Conservation (phyloP, 2,113 vertebrate species). For the Tyto alba region DNA sequence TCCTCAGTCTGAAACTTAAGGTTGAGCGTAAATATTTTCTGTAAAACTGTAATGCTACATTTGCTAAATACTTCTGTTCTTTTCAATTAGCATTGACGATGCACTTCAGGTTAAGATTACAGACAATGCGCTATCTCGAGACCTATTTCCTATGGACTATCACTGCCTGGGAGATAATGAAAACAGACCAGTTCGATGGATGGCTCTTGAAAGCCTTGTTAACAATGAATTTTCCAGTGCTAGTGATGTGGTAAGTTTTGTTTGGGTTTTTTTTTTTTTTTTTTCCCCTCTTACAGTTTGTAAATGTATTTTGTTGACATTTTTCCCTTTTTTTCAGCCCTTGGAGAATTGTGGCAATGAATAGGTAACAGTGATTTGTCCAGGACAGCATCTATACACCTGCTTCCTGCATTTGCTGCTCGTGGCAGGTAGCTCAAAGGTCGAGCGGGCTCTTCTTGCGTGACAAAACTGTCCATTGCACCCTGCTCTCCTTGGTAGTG, state of each 20-base stretch:
- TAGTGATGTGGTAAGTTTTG: constrained; percentile 90
- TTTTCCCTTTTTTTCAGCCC: neutral
- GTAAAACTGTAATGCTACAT: too few relatives aligned
- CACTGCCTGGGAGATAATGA: constrained; percentile 98
- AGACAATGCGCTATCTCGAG: constrained; percentile 94
- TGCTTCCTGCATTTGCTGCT: neutral
- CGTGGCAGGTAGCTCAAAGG: neutral
- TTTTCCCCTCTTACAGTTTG: rapidly evolving
- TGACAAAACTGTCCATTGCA: rapidly evolving
- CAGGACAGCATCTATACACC: neutral
- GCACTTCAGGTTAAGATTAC: constrained; percentile 98
- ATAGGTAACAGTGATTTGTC: neutral
- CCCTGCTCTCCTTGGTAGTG: rapidly evolving
- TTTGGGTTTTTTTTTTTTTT: rapidly evolving
- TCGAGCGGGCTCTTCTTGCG: neutral
- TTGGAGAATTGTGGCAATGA: neutral
- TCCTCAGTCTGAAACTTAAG: rapidly evolving
- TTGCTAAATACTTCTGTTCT: neutral
- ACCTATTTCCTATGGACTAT: constrained; percentile 99
- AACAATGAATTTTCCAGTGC: constrained; percentile 97
- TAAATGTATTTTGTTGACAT: neutral
- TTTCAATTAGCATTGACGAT: constrained; percentile 87
- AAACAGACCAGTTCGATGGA: constrained; percentile 96
- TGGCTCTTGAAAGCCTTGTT: constrained; percentile 96
- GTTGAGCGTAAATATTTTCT: neutral